Base-by-base conservation (phyloP, 2,113 vertebrate species). In the Sinocyclocheilus grahami region DNA sequence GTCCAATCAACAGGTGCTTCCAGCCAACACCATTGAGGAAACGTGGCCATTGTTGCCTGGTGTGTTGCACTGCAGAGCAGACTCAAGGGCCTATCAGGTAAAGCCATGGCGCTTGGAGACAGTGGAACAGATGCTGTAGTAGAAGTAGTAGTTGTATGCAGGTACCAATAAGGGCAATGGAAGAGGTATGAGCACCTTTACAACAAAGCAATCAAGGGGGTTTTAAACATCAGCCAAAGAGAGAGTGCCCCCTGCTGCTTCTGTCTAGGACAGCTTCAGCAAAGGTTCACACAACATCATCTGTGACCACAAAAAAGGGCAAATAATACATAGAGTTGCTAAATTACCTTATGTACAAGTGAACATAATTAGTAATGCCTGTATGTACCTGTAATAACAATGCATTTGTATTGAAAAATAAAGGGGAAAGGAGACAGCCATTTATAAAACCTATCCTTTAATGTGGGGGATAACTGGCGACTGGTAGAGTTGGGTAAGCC, bases 181-280 rank as follows among this genome's bases (percentile, higher is more conserved):
- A 92, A 92, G 91, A 93, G 89, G 92, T 92, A 93, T 92, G 91
- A 93, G 87, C 92, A 93, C 91, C 91, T 93, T 93, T 92, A 91
- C 89, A 91, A 93, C 92, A 92, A 91, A 93, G 91, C 91, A 92
- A 92, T 94, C 92, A 93, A 90, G 90, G 89, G 89, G 90, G 88
- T 85, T 93, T 92, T 90, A 93, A 92, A 92, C 89, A 93, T 92
- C 83, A 92, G 88, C 92, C 90, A 92, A 84, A 91, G 83, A 92
- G 60, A 91, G 71, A 88, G 89, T 86, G 24, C 60, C 86, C 90
- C 89, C 90, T 92, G 91, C 87, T 88, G 89, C 87, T 91, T 86
- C 89, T 90, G 87, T 87, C 83, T 82, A 88, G 83, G 87, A 90
- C 89, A 90, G 88, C 78, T 48, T 83, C 90, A 92, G 90, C 89